phyloP scores from a whole-genome alignment of 2,797 vertebrate species.

The Artibeus jamaicensis region DNA sequence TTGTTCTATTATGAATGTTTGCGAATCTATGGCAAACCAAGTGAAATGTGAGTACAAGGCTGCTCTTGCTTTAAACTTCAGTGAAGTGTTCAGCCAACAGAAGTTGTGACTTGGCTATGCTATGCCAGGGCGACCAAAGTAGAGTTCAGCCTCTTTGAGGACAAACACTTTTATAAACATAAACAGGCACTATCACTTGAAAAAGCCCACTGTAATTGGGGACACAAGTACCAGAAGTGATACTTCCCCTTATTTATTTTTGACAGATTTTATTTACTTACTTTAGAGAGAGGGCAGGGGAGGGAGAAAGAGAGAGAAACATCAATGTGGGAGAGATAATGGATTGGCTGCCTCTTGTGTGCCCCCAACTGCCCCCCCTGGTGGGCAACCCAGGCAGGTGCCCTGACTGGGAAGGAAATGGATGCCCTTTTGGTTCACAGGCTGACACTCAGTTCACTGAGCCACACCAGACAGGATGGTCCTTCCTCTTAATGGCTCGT shows the following conservation, averaged over 20 bases:
- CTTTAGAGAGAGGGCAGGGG: too few relatives aligned
- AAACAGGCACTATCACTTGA: conserved; percentile 2
- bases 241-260: neutral
- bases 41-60: conserved; percentile 36
- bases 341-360: too few relatives aligned
- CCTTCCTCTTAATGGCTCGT: neutral
- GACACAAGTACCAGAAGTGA: neutral
- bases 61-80: conserved; percentile 24
- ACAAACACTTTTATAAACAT: neutral
- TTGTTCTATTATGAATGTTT: conserved; percentile 40
- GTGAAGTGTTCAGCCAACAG: conserved; percentile 31
- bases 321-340: too few relatives aligned
- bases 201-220: neutral
- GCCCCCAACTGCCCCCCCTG: too few relatives aligned
- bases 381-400: too few relatives aligned
- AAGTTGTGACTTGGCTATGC: conserved; percentile 13
- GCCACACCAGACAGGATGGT: neutral
- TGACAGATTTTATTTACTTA: too few relatives aligned
- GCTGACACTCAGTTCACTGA: too few relatives aligned
- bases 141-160: neutral
- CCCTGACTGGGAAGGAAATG: too few relatives aligned
- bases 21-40: conserved; percentile 35
- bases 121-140: neutral
- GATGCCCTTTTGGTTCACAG: too few relatives aligned
- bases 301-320: too few relatives aligned